phyloP scores from a whole-genome alignment of 2,797 vertebrate genomes.

The Crax fasciolata region DNA sequence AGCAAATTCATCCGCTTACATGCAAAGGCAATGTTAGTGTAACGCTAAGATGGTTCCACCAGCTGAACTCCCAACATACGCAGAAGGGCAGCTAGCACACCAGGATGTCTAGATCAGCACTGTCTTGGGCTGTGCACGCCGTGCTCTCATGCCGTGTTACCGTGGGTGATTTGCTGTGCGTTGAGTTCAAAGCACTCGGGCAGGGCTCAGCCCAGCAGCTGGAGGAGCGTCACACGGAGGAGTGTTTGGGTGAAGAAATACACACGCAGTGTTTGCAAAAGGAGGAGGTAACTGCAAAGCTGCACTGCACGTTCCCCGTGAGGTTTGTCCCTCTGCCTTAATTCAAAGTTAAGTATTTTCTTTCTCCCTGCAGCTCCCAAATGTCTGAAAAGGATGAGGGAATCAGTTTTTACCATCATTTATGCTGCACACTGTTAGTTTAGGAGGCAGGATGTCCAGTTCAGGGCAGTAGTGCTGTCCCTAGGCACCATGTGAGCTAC shows the following conservation, averaged over 20 bases:
- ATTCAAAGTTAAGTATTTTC: not conserved
- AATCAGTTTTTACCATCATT: not conserved
- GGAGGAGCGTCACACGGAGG: not conserved
- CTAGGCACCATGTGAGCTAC: not conserved
- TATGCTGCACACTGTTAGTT: not conserved
- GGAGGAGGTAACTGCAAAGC: not conserved
- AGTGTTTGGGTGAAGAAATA: not conserved
- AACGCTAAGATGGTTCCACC: not conserved
- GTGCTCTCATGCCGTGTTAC: not conserved
- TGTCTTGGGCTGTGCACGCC: not conserved
- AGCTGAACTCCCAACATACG: not conserved
- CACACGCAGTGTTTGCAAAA: not conserved
- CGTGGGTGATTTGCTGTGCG: not conserved
- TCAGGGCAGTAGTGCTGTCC: not conserved
- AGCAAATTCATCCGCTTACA: not conserved
- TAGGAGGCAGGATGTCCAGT: not conserved
- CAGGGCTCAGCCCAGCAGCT: not conserved
- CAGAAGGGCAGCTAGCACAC: not conserved
- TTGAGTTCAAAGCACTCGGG: not conserved
- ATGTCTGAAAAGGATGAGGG: not conserved
- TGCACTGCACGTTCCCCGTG: rapidly evolving
- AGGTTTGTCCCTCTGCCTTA: not conserved
- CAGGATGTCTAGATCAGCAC: not conserved
- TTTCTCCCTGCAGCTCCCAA: not conserved
- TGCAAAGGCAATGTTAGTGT: not conserved